phyloP scores from a whole-genome alignment of 1,140 invertebrate species.

The Amphibalanus amphitrite region DNA sequence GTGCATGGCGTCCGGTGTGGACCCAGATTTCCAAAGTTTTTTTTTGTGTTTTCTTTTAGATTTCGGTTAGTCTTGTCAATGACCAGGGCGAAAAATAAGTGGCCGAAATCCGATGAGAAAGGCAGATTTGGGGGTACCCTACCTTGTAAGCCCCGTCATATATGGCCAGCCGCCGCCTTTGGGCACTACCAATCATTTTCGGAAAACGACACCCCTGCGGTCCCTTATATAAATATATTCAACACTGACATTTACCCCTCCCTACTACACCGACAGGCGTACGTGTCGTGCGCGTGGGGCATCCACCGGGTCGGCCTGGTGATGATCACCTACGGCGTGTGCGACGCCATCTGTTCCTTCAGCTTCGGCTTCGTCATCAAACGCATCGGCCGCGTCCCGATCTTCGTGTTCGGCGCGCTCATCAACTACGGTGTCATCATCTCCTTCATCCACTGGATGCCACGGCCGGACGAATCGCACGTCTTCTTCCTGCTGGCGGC shows the following conservation, averaged over 20 bases:
- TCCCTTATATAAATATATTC: constrained; percentile 6
- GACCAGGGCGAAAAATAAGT: too few species aligned
- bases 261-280: constrained; percentile 45
- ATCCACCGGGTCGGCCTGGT: constrained; percentile 82
- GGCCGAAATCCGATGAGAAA: too few species aligned
- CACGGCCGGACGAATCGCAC: constrained; percentile 34
- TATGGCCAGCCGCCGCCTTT: too few species aligned
- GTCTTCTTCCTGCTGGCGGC: constrained; percentile 85
- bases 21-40: too few species aligned
- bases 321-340: constrained; percentile 85
- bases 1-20: too few species aligned
- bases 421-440: constrained; percentile 57
- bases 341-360: constrained; percentile 75
- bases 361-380: constrained; percentile 82
- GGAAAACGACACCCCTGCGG: neutral
- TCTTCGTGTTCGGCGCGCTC: constrained; percentile 56
- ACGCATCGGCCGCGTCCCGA: constrained; percentile 67
- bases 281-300: constrained; percentile 76
- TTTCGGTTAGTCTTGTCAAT: too few species aligned
- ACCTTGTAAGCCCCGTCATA: too few species aligned
- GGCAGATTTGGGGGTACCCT: too few species aligned
- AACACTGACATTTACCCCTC: constrained; percentile 14
- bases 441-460: constrained; percentile 38
- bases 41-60: too few species aligned
- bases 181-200: too few species aligned